These are phyloP conservation scores for Chrysomela aeneicollis DNA, from an alignment of 2,888 invertebrate genomes.

Conservation along the genomic window DNA sequence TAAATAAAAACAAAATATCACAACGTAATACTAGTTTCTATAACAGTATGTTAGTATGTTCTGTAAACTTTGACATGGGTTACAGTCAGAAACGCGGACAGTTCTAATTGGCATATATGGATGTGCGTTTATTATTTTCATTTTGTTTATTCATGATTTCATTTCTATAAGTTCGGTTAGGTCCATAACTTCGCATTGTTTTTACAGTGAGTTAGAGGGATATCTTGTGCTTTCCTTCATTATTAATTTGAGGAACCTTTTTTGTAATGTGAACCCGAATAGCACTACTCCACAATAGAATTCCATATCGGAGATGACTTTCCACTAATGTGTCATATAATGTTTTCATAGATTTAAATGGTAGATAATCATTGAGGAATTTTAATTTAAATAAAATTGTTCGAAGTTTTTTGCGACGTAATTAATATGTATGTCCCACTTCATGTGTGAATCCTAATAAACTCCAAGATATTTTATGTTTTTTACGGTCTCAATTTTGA, in stretches of 20 bases:
- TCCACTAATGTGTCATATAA: constrained; percentile 1
- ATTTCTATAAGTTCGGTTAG: too few relatives aligned
- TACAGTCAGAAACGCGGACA: too few relatives aligned
- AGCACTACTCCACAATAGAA: constrained; percentile 7
- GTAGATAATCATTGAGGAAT: constrained; percentile 8
- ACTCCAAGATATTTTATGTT: not conserved
- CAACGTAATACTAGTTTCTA: too few relatives aligned
- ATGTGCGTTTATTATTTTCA: too few relatives aligned
- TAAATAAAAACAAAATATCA: too few relatives aligned
- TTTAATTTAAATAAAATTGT: constrained; percentile 10
- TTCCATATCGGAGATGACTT: not conserved
- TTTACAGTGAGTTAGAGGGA: not conserved
- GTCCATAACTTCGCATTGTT: constrained; percentile 8
- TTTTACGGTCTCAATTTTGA: not conserved
- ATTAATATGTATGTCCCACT: constrained; percentile 13
- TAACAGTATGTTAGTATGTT: too few relatives aligned
- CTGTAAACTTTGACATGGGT: too few relatives aligned
- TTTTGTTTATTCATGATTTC: too few relatives aligned
- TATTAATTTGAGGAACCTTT: not conserved
- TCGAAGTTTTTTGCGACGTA: constrained; percentile 10
- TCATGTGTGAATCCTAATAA: not conserved
- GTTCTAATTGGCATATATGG: too few relatives aligned
- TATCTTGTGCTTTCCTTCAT: constrained; percentile 1
- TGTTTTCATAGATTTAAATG: constrained; percentile 2
- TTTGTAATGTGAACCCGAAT: constrained; percentile 6